Percentiles rank a stretch among this genome's conserved stretches.
phyloP scores from a whole-genome alignment of 2,888 invertebrate species.

The Diarsia rubi region DNA sequence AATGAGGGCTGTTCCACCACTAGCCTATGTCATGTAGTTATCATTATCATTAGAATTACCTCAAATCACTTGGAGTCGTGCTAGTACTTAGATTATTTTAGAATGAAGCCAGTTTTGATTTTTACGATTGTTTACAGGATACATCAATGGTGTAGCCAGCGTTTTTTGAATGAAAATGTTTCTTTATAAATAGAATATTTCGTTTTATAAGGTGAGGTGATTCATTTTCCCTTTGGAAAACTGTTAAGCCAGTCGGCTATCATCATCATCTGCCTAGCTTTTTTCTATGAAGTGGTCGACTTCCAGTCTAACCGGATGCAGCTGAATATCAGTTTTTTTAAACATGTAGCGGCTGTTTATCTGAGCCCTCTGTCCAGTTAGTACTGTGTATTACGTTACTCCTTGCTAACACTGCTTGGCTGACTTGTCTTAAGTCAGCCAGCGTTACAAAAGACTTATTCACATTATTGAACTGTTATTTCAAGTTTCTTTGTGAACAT shows the following conservation, averaged over 20 bases:
- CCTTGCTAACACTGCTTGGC: too few relatives aligned
- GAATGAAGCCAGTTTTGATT: slow-evolving; percentile 34
- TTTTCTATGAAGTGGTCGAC: too few relatives aligned
- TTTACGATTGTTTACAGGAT: slow-evolving; percentile 51
- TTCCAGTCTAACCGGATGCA: too few relatives aligned
- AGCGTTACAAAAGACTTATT: too few relatives aligned
- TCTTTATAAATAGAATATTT: slow-evolving; percentile 9
- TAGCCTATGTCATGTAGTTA: not conserved
- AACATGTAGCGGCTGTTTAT: too few relatives aligned
- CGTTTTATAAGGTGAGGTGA: not conserved
- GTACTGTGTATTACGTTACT: too few relatives aligned
- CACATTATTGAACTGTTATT: not conserved
- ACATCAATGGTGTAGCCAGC: slow-evolving; percentile 2
- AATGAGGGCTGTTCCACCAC: not conserved
- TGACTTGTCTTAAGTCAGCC: too few relatives aligned
- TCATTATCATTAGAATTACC: not conserved
- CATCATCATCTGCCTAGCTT: too few relatives aligned
- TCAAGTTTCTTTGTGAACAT: not conserved
- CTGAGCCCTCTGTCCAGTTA: too few relatives aligned
- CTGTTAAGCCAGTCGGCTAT: not conserved
- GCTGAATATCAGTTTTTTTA: too few relatives aligned
- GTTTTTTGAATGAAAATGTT: slow-evolving; percentile 15
- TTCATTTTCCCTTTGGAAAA: not conserved
- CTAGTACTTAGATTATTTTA: slow-evolving; percentile 21
- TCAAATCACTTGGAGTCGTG: too few relatives aligned